A percentile compares a stretch with the other conserved stretches of the same genome.
These are phyloP conservation scores for Sparidentex hasta DNA, from an alignment of 2,797 vertebrate genomes.

Conservation along the genomic window DNA sequence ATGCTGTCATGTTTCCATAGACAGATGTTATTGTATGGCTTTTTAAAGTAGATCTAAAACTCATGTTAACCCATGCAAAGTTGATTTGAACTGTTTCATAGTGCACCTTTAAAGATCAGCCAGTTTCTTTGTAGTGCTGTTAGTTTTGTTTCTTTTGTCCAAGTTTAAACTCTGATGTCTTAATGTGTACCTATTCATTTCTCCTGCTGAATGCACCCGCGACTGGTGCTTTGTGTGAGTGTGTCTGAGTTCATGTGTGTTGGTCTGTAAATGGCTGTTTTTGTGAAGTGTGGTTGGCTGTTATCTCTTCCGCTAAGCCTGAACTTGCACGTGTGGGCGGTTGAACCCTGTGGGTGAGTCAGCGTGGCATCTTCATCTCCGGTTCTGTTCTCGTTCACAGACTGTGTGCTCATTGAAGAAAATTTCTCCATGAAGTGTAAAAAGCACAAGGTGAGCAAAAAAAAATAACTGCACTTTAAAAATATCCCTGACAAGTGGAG, in stretches of 20 bases:
- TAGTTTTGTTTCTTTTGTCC: not conserved
- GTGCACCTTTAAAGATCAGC: too few species aligned
- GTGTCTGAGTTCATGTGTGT: not conserved
- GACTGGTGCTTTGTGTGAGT: not conserved
- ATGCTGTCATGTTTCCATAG: too few species aligned
- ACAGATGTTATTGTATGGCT: too few species aligned
- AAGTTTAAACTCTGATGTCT: not conserved
- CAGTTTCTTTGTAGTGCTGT: not conserved
- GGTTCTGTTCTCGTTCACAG: slow-evolving; percentile 70
- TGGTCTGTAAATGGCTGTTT: slow-evolving; percentile 36
- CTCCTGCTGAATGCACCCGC: not conserved
- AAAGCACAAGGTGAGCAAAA: slow-evolving; percentile 86
- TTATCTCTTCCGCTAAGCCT: slow-evolving; percentile 29
- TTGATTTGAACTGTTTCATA: too few species aligned
- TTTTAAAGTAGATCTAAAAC: too few species aligned
- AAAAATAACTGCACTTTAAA: not conserved
- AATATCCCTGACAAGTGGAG: not conserved
- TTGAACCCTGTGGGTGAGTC: slow-evolving; percentile 33
- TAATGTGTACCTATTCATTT: not conserved
- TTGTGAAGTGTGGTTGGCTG: slow-evolving; percentile 5
- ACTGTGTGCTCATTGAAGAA: slow-evolving; percentile 86
- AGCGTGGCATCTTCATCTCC: slow-evolving; percentile 9
- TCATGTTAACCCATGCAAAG: too few species aligned
- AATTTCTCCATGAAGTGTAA: slow-evolving; percentile 89
- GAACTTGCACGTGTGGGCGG: slow-evolving; percentile 37